These are phyloP conservation scores for Notothenia coriiceps DNA, from an alignment of 2,113 vertebrate species.

Conservation along the genomic window DNA sequence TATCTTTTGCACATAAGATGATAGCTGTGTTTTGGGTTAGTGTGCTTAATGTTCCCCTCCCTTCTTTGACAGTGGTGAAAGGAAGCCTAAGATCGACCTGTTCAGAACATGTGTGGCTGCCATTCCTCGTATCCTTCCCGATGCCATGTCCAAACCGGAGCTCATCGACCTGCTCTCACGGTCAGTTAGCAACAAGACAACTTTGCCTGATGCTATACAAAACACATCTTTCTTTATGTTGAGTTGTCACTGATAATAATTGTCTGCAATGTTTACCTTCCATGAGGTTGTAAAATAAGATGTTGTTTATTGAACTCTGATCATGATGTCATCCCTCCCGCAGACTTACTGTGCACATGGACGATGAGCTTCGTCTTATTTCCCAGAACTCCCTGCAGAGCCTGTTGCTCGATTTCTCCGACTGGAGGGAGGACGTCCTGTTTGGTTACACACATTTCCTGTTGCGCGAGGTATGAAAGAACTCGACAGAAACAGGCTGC, in stretches of 20 bases:
- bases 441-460: slow-evolving; percentile 98
- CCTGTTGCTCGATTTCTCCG: slow-evolving; percentile 94
- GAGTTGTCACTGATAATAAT: too few relatives aligned
- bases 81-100: slow-evolving; percentile 98
- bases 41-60: background rate
- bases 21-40: background rate
- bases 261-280: too few relatives aligned
- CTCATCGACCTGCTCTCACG: slow-evolving; percentile 95
- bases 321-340: background rate
- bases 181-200: slow-evolving; percentile 74
- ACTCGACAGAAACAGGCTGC: background rate
- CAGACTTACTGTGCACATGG: slow-evolving; percentile 98
- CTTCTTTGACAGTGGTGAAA: slow-evolving; percentile 89
- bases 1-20: slow-evolving; percentile 1
- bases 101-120: slow-evolving; percentile 98
- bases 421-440: slow-evolving; percentile 97
- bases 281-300: background rate
- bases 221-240: background rate
- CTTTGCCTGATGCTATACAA: background rate
- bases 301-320: background rate
- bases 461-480: slow-evolving; percentile 86
- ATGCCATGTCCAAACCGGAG: slow-evolving; percentile 98
- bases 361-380: slow-evolving; percentile 97
- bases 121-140: slow-evolving; percentile 96
- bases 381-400: slow-evolving; percentile 98